phyloP scores from a whole-genome alignment of 2,888 invertebrate species.

The Tetheella fluctuosa region DNA sequence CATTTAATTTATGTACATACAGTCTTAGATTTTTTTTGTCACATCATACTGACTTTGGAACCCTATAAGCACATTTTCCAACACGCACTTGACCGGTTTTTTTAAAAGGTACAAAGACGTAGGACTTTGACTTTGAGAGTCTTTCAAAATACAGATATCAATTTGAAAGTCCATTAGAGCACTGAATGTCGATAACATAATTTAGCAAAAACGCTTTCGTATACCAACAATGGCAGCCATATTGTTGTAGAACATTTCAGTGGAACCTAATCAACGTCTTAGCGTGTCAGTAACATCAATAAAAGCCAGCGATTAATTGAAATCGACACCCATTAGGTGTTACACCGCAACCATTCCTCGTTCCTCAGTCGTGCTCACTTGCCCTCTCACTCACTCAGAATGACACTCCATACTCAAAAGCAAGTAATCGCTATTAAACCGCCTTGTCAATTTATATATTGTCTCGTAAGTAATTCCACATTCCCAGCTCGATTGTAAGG shows the following conservation, averaged over 20 bases:
- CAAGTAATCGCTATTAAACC: constrained; percentile 74
- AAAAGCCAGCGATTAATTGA: constrained; percentile 39
- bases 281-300: constrained; percentile 12
- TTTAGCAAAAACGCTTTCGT: neutral
- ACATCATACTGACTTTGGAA: no score
- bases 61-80: no score
- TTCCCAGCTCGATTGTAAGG: constrained; percentile 80
- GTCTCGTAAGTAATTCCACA: constrained; percentile 82
- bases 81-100: no score
- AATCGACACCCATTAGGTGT: constrained; percentile 35
- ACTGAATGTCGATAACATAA: neutral
- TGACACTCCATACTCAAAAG: constrained; percentile 42
- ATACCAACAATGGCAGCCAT: neutral
- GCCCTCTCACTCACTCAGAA: constrained; percentile 31
- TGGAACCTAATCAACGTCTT: neutral
- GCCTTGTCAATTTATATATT: constrained; percentile 81
- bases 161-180: neutral
- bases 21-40: no score
- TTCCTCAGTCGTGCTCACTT: constrained; percentile 19
- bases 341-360: constrained; percentile 21
- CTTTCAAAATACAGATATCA: no score
- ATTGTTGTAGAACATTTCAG: neutral
- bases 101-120: no score
- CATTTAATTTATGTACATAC: no score
- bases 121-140: no score